Base-by-base conservation (phyloP, 2,888 invertebrate genomes). In the Sphinx pinastri region DNA sequence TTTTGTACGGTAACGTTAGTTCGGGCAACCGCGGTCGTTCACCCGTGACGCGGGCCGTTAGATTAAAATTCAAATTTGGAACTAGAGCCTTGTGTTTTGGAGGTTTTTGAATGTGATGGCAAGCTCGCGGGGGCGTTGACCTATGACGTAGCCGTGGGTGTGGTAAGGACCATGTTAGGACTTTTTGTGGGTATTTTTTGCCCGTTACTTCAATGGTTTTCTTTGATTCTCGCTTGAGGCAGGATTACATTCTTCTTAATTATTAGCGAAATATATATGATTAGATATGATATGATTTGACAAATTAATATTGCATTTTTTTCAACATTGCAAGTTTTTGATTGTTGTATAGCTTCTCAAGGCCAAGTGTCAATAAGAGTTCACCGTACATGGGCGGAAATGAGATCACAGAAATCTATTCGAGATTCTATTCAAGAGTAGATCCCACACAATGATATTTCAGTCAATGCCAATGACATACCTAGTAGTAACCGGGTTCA, bases 51-150 rank as follows among this genome's bases (percentile, higher is more conserved):
- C 81, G 81, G 82, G 84, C 88, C 86, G 88, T 89, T 90, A 89
- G 88, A 90, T 89, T 88, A 89, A 90, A 90, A 91, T 91, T 91
- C 88, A 88, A 90, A 90, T 90, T 91, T 87, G 84, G 88, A 83
- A 88, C 80, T 83, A 81, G 82, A 84, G 81, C 81, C 84, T 84
- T 79, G 86, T 72, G 82, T 80, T 79, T 76, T 76, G 78, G 79
- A 79, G 82, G 74, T 84, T 82, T 67, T 58, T 74, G 74, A 75
- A 71, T 74, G 71, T 60, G 69, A 70, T 70, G 67, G 69, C 58
- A 58, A 59, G 70, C 68, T 57, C 66, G 68, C 66, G 63, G 49
- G 69, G 68, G 38, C 68, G 67, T 79, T 79, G 81, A 84, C 75
- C 81, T 74, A 73, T 86, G 86, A 87, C 85, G 85, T 85, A 78